Evolutionary conservation across 2,888 invertebrate species (phyloP), one percentile per base, ranked within the genome.

Genomic region (Amphipoea lucens): DNA sequence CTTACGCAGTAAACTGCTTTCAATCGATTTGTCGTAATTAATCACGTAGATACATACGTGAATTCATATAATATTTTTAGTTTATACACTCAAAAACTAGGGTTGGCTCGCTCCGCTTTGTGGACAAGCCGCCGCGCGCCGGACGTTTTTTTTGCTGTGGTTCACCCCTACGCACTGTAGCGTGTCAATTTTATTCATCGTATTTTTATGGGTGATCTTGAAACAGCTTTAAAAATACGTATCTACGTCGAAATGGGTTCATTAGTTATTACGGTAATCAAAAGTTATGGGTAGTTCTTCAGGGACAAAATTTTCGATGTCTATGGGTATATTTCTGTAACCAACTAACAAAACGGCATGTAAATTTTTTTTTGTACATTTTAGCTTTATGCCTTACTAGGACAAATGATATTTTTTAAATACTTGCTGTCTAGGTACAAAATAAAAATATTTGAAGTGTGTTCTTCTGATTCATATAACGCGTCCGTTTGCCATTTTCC

Each of bases 151-250:
- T 89, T 78, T 74, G 62, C 68, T 23, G 23, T 36, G 48, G 70
- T 65, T 85, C 86, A 85, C 86, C 85, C 85, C 85, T 85, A 87
- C 76, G 85, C 85, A 85, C 23, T 74, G 81, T 66, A 73, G 65
- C 85, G 79, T 86, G 69, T 77, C 88, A 83, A 85, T 86, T 85
- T 81, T 86, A 85, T 88, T 82, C 74, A 78, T 85, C 78, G 82
- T 74, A 57, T 76, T 85, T 74, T 87, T 80, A 85, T 74, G 71
- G 65, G 40, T 79, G 85, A 87, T 87, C 85, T 84, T 73, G 81
- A 63, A 74, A 72, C 71, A 71, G 74, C 87, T 81, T 77, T 74
- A 75, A 83, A 71, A 72, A 87, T 77, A 80, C 73, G 29, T 36
- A 85, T 85, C 65, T 65, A 62, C 63, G 72, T 74, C 63, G 63